Evolutionary conservation across 2,888 invertebrate species (phyloP).

Genomic region (Oasisia sp.): DNA sequence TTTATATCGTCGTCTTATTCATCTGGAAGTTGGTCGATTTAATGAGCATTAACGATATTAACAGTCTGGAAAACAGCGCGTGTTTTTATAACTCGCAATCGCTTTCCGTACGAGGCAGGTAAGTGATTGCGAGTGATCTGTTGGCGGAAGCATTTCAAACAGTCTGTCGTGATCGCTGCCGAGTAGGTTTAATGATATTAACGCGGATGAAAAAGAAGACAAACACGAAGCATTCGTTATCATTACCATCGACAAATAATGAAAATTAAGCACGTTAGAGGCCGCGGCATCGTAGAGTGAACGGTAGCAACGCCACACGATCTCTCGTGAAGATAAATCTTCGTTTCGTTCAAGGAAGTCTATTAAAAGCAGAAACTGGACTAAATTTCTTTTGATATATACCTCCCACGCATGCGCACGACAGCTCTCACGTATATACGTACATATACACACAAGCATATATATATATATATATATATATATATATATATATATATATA

Average conservation of each 20-base stretch:
- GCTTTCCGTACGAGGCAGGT: neutral
- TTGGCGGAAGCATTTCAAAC: neutral
- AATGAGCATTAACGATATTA: neutral
- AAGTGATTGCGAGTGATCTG: neutral
- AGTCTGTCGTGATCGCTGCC: neutral
- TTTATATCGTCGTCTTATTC: neutral
- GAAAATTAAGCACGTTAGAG: neutral
- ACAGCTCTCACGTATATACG: neutral
- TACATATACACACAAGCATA: neutral
- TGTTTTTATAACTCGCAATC: constrained; percentile 3
- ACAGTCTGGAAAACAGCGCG: neutral
- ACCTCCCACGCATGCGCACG: neutral
- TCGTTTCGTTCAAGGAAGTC: neutral
- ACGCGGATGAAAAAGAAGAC: neutral
- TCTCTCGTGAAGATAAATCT: neutral
- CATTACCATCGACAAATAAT: neutral
- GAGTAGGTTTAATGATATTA: neutral
- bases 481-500: neutral
- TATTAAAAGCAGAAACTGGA: neutral
- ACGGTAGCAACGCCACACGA: neutral
- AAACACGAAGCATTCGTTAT: neutral
- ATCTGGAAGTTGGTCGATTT: neutral
- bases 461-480: neutral
- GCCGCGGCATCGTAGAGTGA: neutral
- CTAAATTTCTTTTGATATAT: too few species aligned